Base-by-base conservation (phyloP, 2,888 invertebrate genomes). In the Drosophila pegasa region DNA sequence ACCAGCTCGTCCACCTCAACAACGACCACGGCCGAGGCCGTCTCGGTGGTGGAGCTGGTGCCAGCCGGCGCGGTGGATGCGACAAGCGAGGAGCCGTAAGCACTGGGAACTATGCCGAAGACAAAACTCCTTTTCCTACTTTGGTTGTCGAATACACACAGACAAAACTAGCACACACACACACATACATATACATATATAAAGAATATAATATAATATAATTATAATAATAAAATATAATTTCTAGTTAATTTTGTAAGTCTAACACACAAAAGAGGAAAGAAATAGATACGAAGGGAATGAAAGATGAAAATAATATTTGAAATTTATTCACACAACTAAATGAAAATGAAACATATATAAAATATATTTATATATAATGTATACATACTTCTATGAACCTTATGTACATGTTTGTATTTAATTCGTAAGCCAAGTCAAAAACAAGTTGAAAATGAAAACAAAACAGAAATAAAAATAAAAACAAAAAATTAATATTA, bases 1-100 rank as follows among this genome's bases (percentile, higher is more conserved):
- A 91, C 91, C 78, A 91, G 91, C 60, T 91, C 91, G 33, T 91
- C 91, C 51, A 91, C 91, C 12, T 91, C 91, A 55, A 89, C 89
- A 55, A 90, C 89, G 47, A 91, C 91, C 31, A 91, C 90, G 37
- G 91, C 91, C n/a, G 90, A 91, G 66, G 84, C 90, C 37, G 90
- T 90, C 0, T 91, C 90, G 8, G 91, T 90, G 69, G 90, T 91
- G 43, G 91, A 91, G 57, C 84, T 90, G 65, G 90, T 89, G 51
- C 82, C 73, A 10, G 58, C 55, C 41, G 66, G 64, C 52, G 47
- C 59, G 41, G 29, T 66, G 37, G 57, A 62, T 59, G 37, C 56
- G 51, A 54, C 33, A 9, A 35, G 10, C 29, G 75, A 76, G 35
- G 63, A 67, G n/a, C 56, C 65, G 38, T 60, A 59, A 20, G 50